Conservation (phyloP, 1,140 invertebrate species). For the Drosophila pachea region DNA sequence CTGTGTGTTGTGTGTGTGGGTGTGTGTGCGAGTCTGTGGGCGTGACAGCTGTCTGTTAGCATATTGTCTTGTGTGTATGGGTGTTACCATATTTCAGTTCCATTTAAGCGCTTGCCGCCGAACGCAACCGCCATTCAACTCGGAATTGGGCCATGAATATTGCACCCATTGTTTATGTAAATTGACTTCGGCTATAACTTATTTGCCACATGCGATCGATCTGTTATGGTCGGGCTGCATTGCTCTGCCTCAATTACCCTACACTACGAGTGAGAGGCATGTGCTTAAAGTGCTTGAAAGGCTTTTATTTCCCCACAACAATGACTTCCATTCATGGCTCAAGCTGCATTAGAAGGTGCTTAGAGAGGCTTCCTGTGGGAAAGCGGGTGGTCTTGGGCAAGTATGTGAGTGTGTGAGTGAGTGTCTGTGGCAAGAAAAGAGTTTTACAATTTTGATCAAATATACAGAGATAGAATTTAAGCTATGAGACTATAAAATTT, state of each 20-base stretch:
- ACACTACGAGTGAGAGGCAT: neutral
- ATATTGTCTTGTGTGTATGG: conserved; percentile 13
- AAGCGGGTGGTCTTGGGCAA: neutral
- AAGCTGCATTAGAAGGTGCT: neutral
- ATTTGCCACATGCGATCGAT: conserved; percentile 4
- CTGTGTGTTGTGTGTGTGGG: conserved; percentile 1
- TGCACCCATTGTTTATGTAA: conserved; percentile 3
- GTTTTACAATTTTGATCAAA: neutral
- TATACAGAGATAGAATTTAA: too few relatives aligned
- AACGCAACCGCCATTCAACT: neutral
- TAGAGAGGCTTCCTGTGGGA: too few relatives aligned
- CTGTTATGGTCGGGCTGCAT: neutral
- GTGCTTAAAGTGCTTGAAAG: neutral
- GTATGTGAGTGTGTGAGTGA: neutral
- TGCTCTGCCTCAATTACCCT: neutral
- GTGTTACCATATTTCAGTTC: conserved; percentile 20
- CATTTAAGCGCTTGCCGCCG: conserved; percentile 13
- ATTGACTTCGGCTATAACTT: conserved; percentile 10
- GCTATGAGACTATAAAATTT: too few relatives aligned
- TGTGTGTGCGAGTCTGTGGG: conserved; percentile 14
- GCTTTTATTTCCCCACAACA: neutral
- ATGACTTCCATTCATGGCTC: neutral
- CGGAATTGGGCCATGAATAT: conserved; percentile 4
- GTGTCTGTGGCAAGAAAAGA: neutral
- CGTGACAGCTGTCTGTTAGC: conserved; percentile 17